phyloP scores from a whole-genome alignment of 2,797 vertebrate species.

The Nannoperca australis region DNA sequence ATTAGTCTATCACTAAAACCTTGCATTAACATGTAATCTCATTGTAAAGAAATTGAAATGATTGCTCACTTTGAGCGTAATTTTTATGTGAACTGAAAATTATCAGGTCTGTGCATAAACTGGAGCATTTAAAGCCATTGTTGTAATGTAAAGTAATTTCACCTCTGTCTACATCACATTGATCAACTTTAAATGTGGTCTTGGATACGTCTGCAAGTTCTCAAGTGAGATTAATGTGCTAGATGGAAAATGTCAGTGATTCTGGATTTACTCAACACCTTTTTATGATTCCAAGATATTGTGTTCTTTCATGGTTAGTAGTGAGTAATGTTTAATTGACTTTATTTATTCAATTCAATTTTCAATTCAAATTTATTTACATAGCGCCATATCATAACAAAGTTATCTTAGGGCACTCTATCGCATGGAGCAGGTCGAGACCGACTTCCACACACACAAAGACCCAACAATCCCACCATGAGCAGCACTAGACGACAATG shows the following conservation, averaged over 20 bases:
- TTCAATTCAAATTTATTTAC: too few relatives aligned
- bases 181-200: conserved; percentile 20
- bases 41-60: conserved; percentile 35
- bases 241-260: not conserved
- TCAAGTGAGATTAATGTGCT: not conserved
- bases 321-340: not conserved
- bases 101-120: not conserved
- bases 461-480: too few relatives aligned
- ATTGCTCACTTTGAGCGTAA: conserved; percentile 19
- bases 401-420: too few relatives aligned
- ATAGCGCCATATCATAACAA: too few relatives aligned
- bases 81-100: conserved; percentile 26
- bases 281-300: not conserved
- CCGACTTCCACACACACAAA: too few relatives aligned
- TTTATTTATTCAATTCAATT: too few relatives aligned
- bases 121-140: conserved; percentile 2
- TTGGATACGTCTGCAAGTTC: not conserved
- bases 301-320: not conserved
- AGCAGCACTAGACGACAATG: too few relatives aligned
- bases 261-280: not conserved
- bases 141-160: conserved; percentile 1
- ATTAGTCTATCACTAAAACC: conserved; percentile 43
- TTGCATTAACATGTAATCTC: conserved; percentile 37
- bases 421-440: too few relatives aligned
- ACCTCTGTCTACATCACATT: not conserved